A percentile compares a stretch with the other conserved stretches of the same genome.
phyloP scores from a whole-genome alignment of 2,888 invertebrate species.

The Drosophila anceps region DNA sequence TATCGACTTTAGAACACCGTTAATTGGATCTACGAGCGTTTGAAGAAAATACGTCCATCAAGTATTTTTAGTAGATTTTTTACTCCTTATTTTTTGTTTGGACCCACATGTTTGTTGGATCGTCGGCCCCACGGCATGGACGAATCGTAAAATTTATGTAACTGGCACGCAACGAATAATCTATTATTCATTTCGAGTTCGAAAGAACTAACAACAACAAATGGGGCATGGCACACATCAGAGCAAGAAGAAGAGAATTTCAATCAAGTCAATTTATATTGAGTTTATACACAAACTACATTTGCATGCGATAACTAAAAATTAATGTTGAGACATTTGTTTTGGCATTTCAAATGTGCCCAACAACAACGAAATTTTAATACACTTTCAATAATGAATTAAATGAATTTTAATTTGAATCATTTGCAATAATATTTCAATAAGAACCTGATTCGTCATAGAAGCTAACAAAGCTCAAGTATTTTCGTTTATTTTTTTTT shows the following conservation, averaged over 20 bases:
- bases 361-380: background rate
- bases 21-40: slow-evolving; percentile 44
- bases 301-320: slow-evolving; percentile 39
- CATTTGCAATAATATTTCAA: background rate
- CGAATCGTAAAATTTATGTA: slow-evolving; percentile 64
- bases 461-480: background rate
- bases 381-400: slow-evolving; percentile 16
- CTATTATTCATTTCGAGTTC: slow-evolving; percentile 44
- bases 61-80: slow-evolving; percentile 18
- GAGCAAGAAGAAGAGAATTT: slow-evolving; percentile 14
- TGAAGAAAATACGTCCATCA: slow-evolving; percentile 23
- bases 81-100: slow-evolving; percentile 16
- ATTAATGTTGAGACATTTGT: slow-evolving; percentile 20
- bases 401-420: background rate
- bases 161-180: slow-evolving; percentile 51
- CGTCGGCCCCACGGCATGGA: slow-evolving; percentile 10
- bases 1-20: slow-evolving; percentile 24
- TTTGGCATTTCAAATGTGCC: background rate
- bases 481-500: background rate
- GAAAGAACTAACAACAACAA: background rate
- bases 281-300: slow-evolving; percentile 21
- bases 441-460: background rate
- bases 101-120: slow-evolving; percentile 23
- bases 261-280: slow-evolving; percentile 36
- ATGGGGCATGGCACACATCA: slow-evolving; percentile 49